Evolutionary conservation across 2,113 vertebrate genomes (phyloP).

Genomic region (Coptodon rendalli): DNA sequence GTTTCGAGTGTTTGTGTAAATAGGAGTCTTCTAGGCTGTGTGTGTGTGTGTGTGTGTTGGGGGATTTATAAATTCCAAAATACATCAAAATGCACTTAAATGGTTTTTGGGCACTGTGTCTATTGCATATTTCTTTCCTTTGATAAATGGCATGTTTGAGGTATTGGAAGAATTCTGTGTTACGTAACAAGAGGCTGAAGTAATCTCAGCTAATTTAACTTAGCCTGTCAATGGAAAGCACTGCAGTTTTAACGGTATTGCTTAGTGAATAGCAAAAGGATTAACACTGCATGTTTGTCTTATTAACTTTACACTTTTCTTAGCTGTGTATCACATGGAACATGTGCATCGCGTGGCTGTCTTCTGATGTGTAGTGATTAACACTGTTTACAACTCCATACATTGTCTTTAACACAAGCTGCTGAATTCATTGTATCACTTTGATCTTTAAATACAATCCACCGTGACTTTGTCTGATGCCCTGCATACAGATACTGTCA

Average conservation of each 20-base stretch:
- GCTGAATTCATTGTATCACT: neutral
- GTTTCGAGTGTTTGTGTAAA: neutral
- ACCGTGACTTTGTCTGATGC: neutral
- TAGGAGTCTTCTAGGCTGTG: neutral
- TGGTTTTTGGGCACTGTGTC: neutral
- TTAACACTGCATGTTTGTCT: neutral
- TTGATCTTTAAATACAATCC: neutral
- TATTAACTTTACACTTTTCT: neutral
- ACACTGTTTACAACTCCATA: neutral
- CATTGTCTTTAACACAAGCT: neutral
- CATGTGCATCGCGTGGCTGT: neutral
- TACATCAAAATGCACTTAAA: neutral
- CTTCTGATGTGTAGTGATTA: neutral
- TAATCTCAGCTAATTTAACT: neutral
- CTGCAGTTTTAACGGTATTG: constrained; percentile 4
- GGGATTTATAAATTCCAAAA: neutral
- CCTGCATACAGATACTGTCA: constrained; percentile 3
- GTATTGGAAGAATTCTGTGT: constrained; percentile 7
- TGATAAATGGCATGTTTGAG: constrained; percentile 14
- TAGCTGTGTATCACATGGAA: neutral
- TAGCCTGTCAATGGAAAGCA: neutral
- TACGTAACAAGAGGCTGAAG: neutral
- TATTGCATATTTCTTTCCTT: constrained; percentile 38
- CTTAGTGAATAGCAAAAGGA: neutral
- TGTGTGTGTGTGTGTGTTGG: neutral